Evolutionary conservation across 2,888 invertebrate genomes (phyloP).

Genomic region (Panorpa germanica): DNA sequence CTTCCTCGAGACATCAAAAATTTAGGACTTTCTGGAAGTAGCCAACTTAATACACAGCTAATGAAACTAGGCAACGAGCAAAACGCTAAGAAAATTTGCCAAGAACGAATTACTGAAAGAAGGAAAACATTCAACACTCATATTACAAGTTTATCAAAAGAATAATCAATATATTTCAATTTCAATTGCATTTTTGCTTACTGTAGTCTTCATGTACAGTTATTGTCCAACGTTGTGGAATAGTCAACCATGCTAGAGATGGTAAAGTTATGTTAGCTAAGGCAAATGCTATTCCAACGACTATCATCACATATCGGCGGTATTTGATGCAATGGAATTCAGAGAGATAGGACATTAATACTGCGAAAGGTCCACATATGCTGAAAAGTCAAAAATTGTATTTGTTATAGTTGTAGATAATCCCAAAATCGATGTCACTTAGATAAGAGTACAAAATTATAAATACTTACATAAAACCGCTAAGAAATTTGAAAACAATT

Average conservation of each 20-base stretch:
- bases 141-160: constrained; percentile 19
- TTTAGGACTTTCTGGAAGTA: constrained; percentile 61
- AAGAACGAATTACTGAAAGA: constrained; percentile 39
- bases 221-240: constrained; percentile 38
- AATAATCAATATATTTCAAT: constrained; percentile 19
- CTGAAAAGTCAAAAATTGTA: too few relatives aligned
- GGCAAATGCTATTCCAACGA: constrained; percentile 45
- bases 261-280: constrained; percentile 42
- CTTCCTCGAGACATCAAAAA: constrained; percentile 51
- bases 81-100: constrained; percentile 39
- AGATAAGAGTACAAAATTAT: too few relatives aligned
- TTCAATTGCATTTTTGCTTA: too few relatives aligned
- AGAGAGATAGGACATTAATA: constrained; percentile 48
- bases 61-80: constrained; percentile 41
- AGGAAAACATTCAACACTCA: constrained; percentile 2
- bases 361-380: constrained; percentile 52
- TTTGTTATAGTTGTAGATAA: too few relatives aligned
- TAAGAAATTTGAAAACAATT: constrained; percentile 48
- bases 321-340: constrained; percentile 51
- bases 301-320: constrained; percentile 41
- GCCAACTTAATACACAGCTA: constrained; percentile 36
- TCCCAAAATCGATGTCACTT: too few relatives aligned
- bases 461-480: constrained; percentile 62
- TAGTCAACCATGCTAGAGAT: constrained; percentile 48
- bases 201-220: too few relatives aligned